phyloP scores from a whole-genome alignment of 1,140 invertebrate genomes.

The Chironomus tepperi region DNA sequence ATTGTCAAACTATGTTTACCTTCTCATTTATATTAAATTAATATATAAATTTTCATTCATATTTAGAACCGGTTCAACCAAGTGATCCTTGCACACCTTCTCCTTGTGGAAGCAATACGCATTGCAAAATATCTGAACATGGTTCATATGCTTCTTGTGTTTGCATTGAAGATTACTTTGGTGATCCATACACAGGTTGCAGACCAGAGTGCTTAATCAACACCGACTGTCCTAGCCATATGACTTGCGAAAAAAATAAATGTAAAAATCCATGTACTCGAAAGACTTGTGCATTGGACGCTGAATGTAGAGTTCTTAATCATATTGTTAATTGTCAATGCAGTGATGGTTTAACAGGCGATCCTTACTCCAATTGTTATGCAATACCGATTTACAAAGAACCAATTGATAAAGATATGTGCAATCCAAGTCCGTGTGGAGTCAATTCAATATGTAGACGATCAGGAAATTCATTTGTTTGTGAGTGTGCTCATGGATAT shows the following conservation, averaged over 20 bases:
- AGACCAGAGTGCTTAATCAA: constrained; percentile 72
- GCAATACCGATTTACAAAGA: constrained; percentile 37
- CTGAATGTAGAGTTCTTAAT: constrained; percentile 72
- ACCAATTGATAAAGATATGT: constrained; percentile 48
- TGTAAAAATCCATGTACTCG: constrained; percentile 73
- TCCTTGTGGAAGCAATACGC: no score
- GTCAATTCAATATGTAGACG: constrained; percentile 58
- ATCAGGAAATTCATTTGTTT: constrained; percentile 47
- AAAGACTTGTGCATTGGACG: constrained; percentile 68
- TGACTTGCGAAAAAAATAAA: constrained; percentile 71
- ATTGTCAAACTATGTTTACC: no score
- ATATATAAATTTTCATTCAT: no score
- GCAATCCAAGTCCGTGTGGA: constrained; percentile 64
- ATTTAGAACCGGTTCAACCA: no score
- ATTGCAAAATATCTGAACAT: no score
- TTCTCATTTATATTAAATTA: no score
- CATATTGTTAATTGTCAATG: constrained; percentile 78
- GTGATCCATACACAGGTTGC: constrained; percentile 45
- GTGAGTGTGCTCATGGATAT: constrained; percentile 55
- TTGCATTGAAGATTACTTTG: no score
- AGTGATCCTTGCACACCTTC: no score
- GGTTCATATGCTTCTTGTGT: not conserved
- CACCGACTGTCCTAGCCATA: constrained; percentile 68
- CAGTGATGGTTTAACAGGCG: constrained; percentile 60
- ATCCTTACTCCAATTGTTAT: constrained; percentile 65